Evolutionary conservation across 1,140 invertebrate genomes (phyloP).

Genomic region (Sycophila sp.): DNA sequence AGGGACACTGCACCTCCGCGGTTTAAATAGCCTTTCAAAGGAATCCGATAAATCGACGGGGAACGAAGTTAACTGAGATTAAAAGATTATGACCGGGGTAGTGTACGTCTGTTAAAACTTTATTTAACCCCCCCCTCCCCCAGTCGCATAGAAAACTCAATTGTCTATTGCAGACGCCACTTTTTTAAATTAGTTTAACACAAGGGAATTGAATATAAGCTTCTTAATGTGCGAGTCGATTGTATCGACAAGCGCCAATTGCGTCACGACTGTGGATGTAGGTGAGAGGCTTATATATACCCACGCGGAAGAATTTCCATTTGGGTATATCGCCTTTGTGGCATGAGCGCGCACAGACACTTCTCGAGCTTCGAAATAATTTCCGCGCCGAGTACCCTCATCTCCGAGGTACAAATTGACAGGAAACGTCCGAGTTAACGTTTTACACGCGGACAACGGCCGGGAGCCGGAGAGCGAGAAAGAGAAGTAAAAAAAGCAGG

Average conservation of each 20-base stretch:
- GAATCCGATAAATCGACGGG: background rate
- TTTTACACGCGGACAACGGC: background rate
- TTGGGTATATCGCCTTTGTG: too few relatives aligned
- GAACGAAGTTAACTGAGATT: background rate
- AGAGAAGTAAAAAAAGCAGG: background rate
- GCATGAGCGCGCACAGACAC: background rate
- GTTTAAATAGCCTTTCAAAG: slow-evolving; percentile 5
- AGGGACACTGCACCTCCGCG: background rate
- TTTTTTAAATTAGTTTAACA: too few relatives aligned
- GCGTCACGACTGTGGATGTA: too few relatives aligned
- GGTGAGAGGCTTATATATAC: background rate
- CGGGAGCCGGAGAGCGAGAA: too few relatives aligned
- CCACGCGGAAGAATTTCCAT: too few relatives aligned
- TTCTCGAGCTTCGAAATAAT: too few relatives aligned
- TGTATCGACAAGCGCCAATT: background rate
- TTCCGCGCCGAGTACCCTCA: background rate
- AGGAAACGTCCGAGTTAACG: background rate
- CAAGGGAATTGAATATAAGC: too few relatives aligned
- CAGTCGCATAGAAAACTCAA: too few relatives aligned
- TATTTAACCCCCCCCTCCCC: too few relatives aligned
- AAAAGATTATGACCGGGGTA: background rate
- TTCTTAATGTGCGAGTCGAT: too few relatives aligned
- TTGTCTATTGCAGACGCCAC: too few relatives aligned
- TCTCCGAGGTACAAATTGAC: background rate
- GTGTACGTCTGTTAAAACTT: background rate